Evolutionary conservation across 1,140 invertebrate genomes (phyloP).

Genomic region (Drosophila bifasciata): DNA sequence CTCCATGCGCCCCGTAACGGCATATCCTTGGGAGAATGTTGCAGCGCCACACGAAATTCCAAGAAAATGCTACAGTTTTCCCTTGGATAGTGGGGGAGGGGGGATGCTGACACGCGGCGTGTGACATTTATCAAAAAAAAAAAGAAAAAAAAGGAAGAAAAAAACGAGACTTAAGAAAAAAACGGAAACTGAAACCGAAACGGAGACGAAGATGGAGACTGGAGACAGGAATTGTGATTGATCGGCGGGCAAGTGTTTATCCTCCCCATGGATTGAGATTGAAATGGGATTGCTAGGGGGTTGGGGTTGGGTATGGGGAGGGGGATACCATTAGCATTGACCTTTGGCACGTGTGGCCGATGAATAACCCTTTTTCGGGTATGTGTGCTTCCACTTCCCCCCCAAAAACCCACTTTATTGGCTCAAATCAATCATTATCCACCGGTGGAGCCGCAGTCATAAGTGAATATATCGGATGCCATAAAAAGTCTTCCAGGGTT

Average conservation of each 20-base stretch:
- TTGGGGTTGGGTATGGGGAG: background rate
- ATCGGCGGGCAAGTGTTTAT: constrained; percentile 65
- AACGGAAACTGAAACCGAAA: constrained; percentile 36
- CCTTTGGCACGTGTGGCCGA: constrained; percentile 48
- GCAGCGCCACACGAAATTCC: constrained; percentile 57
- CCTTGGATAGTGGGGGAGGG: constrained; percentile 6
- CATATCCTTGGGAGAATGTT: constrained; percentile 75
- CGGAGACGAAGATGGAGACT: constrained; percentile 6
- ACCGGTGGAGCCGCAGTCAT: constrained; percentile 33
- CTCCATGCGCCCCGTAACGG: constrained; percentile 40
- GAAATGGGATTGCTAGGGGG: background rate
- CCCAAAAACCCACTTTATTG: constrained; percentile 35
- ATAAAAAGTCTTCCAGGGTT: constrained; percentile 21
- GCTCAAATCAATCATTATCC: constrained; percentile 64
- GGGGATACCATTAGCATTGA: constrained; percentile 31
- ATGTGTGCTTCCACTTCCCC: constrained; percentile 26
- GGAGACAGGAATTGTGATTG: constrained; percentile 71
- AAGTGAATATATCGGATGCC: constrained; percentile 35
- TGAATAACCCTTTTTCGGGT: constrained; percentile 47
- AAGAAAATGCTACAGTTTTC: constrained; percentile 72
- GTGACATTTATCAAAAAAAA: constrained; percentile 78
- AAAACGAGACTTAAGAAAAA: constrained; percentile 49
- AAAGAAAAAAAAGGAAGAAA: constrained; percentile 20
- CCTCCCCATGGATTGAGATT: constrained; percentile 20
- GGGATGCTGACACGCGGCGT: constrained; percentile 64